A percentile compares a stretch with the other conserved stretches of the same genome.
Conservation (phyloP, 2,888 invertebrate species). For the Linyphia triangularis region DNA sequence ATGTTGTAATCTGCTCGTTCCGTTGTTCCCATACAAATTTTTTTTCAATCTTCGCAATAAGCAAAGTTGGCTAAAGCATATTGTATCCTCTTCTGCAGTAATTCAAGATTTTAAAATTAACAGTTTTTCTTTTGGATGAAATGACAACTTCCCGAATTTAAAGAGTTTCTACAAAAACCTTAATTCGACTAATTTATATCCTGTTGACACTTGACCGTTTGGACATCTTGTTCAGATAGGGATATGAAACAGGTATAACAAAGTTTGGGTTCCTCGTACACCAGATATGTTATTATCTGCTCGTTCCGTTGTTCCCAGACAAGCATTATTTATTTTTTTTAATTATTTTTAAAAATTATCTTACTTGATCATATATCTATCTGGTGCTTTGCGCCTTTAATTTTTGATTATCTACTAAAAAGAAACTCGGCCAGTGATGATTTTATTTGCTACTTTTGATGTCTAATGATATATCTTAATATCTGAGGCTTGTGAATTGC, state of each 20-base stretch:
- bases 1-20: too few species aligned
- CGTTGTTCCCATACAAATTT: too few species aligned
- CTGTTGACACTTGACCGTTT: not conserved
- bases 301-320: not conserved
- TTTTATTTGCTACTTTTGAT: constrained; percentile 3
- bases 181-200: not conserved
- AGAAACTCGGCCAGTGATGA: not conserved
- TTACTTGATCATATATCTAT: too few species aligned
- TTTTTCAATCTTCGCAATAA: too few species aligned
- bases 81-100: too few species aligned
- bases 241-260: not conserved
- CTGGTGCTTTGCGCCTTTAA: not conserved
- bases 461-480: not conserved
- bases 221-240: not conserved
- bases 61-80: too few species aligned
- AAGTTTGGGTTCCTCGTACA: not conserved
- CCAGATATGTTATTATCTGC: not conserved
- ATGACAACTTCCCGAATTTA: too few species aligned
- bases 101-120: too few species aligned
- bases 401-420: not conserved
- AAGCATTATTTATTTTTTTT: constrained; percentile 1
- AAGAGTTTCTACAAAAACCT: too few species aligned
- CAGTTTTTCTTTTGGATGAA: too few species aligned
- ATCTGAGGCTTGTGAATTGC: not conserved
- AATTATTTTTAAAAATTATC: not conserved